Evolutionary conservation across 2,113 vertebrate genomes (phyloP).

Genomic region (Cephalopterus ornatus): DNA sequence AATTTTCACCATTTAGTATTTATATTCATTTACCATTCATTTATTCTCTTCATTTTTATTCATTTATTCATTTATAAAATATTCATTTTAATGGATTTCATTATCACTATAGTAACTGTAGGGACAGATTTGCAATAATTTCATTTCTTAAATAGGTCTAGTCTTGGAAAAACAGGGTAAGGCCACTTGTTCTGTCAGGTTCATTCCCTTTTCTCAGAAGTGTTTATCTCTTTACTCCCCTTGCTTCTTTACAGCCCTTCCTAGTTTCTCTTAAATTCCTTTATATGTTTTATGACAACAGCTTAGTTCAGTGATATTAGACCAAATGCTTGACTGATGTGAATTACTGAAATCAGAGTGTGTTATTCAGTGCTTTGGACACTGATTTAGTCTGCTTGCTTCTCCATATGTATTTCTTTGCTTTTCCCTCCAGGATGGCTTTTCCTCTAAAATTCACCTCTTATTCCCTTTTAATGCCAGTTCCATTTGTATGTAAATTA

Average conservation of each 20-base stretch:
- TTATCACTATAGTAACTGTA: conserved; percentile 67
- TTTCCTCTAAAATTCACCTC: background rate
- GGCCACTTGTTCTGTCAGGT: background rate
- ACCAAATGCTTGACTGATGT: background rate
- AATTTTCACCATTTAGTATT: conserved; percentile 74
- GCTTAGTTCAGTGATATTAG: background rate
- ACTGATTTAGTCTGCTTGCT: background rate
- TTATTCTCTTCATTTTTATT: conserved; percentile 77
- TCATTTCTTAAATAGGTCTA: conserved; percentile 67
- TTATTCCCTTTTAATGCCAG: background rate
- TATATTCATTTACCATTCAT: conserved; percentile 72
- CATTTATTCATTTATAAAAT: conserved; percentile 79
- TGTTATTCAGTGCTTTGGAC: background rate
- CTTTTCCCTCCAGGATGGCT: background rate
- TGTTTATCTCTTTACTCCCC: background rate
- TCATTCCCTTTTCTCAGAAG: background rate
- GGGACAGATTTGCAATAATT: conserved; percentile 58
- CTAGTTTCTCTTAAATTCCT: background rate
- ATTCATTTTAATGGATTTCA: conserved; percentile 76
- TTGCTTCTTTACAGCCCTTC: background rate
- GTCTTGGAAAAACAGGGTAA: conserved; percentile 62
- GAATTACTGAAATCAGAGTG: background rate
- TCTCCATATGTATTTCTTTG: background rate
- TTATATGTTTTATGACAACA: background rate
- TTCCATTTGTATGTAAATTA: background rate